Base-by-base conservation (phyloP, 2,888 invertebrate genomes). In the Callosobruchus maculatus region DNA sequence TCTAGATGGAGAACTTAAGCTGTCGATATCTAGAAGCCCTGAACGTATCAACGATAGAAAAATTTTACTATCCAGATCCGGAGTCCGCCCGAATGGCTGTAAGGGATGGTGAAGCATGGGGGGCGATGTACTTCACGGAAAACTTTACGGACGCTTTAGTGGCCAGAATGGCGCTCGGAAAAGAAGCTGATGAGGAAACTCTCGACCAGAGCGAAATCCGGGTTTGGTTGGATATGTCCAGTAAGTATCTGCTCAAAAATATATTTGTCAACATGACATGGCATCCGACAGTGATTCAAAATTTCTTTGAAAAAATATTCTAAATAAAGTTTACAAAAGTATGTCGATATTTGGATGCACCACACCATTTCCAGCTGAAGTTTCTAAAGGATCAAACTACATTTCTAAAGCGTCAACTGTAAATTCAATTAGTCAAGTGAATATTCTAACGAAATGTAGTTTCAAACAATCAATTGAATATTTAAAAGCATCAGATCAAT, bases 211-310 rank as follows among this genome's bases (percentile, higher is more conserved):
- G 96, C 70, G 96, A 96, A 85, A 92, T 97, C 75, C 90, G 95
- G 83, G 95, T 97, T 72, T 95, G 95, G 94, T 90, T 97, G 75
- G 97, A 97, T 86, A 95, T 97, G 94, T 95, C 96, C 80, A 97
- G 92, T 93, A 86, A 89, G 89, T 87, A 70, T 20, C 7, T 73
- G n/a, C 49, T 26, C 26, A n/a, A 49, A 26, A 69, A 20, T 7
- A 26, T 26, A 4, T 26, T 26, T 26, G 26, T 26, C 26, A 2
- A n/a, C n/a, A n/a, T n/a, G n/a, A n/a, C n/a, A n/a, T n/a, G n/a
- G n/a, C n/a, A n/a, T n/a, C n/a, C n/a, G n/a, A n/a, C n/a, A n/a
- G n/a, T n/a, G n/a, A n/a, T n/a, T n/a, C n/a, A n/a, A n/a, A n/a
- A n/a, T n/a, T n/a, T n/a, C n/a, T n/a, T n/a, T n/a, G n/a, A n/a